These are phyloP conservation scores for Chaenodraco wilsoni DNA, from an alignment of 2,797 vertebrate genomes.

Conservation along the genomic window DNA sequence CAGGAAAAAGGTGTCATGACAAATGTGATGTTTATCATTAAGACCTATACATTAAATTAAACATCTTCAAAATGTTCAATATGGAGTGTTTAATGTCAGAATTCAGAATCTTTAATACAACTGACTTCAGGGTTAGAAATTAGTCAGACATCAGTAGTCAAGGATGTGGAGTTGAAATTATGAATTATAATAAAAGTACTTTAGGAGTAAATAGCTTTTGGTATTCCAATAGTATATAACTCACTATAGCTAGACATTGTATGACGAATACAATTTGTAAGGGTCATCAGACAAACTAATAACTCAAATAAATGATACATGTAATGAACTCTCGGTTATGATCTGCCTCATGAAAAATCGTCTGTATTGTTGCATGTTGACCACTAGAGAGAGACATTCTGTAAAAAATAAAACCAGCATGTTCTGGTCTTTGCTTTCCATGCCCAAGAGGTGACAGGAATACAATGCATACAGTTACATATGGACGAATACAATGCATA, in stretches of 20 bases:
- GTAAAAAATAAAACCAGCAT: background rate
- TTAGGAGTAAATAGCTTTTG: background rate
- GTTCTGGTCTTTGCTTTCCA: background rate
- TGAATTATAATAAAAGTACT: background rate
- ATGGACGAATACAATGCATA: background rate
- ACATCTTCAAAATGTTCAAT: background rate
- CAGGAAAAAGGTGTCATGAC: background rate
- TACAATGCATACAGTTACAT: background rate
- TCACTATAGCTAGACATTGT: background rate
- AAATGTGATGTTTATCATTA: background rate
- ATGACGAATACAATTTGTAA: background rate
- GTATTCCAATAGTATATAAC: background rate
- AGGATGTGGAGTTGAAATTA: background rate
- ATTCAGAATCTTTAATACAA: background rate
- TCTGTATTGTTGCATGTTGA: constrained; percentile 1
- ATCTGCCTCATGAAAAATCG: background rate
- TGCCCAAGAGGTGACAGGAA: background rate
- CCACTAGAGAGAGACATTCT: constrained; percentile 25
- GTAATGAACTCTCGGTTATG: too few relatives aligned
- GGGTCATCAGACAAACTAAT: background rate
- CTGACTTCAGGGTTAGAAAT: background rate
- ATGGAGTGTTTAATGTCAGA: background rate
- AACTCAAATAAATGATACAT: background rate
- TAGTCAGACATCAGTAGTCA: background rate
- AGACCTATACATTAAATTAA: background rate